phyloP scores from a whole-genome alignment of 2,797 vertebrate genomes.

The Anas acuta region DNA sequence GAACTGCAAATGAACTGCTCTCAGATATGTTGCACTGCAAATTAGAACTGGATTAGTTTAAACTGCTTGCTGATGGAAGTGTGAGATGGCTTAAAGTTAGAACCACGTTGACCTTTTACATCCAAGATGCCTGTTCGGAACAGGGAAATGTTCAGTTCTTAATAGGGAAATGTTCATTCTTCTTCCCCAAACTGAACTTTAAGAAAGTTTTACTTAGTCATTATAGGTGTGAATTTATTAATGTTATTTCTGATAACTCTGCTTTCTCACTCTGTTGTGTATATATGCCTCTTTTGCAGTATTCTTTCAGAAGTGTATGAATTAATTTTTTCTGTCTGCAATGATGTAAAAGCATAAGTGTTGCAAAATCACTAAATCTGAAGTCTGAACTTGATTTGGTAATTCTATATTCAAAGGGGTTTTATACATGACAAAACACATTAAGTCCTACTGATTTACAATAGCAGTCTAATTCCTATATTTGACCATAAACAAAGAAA shows the following conservation, averaged over 20 bases:
- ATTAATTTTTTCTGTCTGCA: neutral
- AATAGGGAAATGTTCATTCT: neutral
- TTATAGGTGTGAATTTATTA: neutral
- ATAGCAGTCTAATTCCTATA: neutral
- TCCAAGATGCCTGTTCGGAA: neutral
- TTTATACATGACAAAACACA: neutral
- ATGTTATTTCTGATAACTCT: neutral
- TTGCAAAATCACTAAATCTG: neutral
- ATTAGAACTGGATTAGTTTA: neutral
- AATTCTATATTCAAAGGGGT: neutral
- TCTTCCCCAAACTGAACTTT: neutral
- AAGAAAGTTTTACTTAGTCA: neutral
- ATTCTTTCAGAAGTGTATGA: neutral
- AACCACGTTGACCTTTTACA: neutral
- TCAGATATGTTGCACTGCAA: neutral
- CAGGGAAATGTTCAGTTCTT: neutral
- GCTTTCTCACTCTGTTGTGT: neutral
- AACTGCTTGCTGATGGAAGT: neutral
- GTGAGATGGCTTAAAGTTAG: neutral
- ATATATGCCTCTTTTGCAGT: neutral
- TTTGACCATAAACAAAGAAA: conserved; percentile 11
- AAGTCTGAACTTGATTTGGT: neutral
- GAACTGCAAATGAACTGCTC: neutral
- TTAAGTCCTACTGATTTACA: neutral
- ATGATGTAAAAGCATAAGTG: neutral